Evolutionary conservation across 2,797 vertebrate genomes (phyloP).

Genomic region (Falco biarmicus): DNA sequence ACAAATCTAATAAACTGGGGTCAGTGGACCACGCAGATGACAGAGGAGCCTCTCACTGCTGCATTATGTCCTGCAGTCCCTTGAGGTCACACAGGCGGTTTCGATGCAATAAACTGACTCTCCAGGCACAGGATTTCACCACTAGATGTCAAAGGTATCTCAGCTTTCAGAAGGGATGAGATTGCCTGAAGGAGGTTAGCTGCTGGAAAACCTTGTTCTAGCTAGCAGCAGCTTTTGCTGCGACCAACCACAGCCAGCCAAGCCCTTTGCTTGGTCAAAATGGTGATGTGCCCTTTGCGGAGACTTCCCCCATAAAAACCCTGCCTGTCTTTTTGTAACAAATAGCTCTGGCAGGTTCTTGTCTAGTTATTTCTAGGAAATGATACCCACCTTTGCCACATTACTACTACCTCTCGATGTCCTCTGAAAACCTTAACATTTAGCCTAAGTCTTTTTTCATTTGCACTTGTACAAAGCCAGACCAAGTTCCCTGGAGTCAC

Average conservation of each 20-base stretch:
- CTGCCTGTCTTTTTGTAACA: background rate
- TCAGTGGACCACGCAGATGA: background rate
- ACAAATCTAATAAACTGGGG: conserved; percentile 21
- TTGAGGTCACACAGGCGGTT: background rate
- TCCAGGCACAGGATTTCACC: background rate
- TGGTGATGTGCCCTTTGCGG: background rate
- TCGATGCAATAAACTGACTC: background rate
- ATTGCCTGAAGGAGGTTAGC: background rate
- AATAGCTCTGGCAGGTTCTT: background rate
- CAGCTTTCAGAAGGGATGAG: background rate
- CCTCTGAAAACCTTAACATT: background rate
- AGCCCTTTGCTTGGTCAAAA: background rate
- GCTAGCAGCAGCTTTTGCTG: background rate
- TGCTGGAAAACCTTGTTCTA: background rate
- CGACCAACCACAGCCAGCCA: background rate
- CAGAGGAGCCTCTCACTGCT: background rate
- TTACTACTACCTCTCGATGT: background rate
- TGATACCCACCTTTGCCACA: background rate
- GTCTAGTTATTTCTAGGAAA: background rate
- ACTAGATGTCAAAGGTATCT: conserved; percentile 50
- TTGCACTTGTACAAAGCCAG: background rate
- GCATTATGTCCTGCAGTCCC: background rate
- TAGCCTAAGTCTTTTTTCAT: background rate
- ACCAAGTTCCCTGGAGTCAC: background rate
- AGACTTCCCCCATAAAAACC: background rate